phyloP scores from a whole-genome alignment of 2,797 vertebrate species.

The Babyrousa celebensis region DNA sequence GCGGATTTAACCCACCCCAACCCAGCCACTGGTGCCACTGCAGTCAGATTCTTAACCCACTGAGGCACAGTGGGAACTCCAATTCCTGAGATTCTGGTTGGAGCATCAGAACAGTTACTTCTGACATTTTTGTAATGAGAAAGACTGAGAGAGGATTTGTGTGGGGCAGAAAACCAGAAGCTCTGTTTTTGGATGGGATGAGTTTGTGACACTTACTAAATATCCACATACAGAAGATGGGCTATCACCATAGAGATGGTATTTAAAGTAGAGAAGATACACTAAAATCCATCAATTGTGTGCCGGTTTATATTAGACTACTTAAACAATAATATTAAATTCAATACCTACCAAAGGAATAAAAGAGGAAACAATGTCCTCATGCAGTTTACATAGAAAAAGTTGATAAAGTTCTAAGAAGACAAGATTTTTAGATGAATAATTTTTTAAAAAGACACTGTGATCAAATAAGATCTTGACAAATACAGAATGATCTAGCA shows the following conservation, averaged over 20 bases:
- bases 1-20: too few species aligned
- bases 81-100: not conserved
- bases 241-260: not conserved
- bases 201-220: not conserved
- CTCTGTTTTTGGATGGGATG: not conserved
- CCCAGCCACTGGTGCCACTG: too few species aligned
- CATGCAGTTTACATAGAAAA: not conserved
- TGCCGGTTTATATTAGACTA: not conserved
- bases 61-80: too few species aligned
- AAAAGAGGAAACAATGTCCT: not conserved
- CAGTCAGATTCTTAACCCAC: too few species aligned
- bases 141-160: not conserved
- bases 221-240: not conserved
- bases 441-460: not conserved
- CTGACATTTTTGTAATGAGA: not conserved
- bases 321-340: not conserved
- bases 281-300: not conserved
- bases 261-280: not conserved
- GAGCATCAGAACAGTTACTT: not conserved
- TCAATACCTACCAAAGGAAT: not conserved
- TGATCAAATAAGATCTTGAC: not conserved
- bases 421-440: not conserved
- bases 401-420: not conserved
- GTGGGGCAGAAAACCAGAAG: not conserved
- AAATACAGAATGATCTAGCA: not conserved